Percentiles rank a stretch among this genome's conserved stretches.
Conservation (phyloP, 2,888 invertebrate species). For the Onthophagus sagittarius region DNA sequence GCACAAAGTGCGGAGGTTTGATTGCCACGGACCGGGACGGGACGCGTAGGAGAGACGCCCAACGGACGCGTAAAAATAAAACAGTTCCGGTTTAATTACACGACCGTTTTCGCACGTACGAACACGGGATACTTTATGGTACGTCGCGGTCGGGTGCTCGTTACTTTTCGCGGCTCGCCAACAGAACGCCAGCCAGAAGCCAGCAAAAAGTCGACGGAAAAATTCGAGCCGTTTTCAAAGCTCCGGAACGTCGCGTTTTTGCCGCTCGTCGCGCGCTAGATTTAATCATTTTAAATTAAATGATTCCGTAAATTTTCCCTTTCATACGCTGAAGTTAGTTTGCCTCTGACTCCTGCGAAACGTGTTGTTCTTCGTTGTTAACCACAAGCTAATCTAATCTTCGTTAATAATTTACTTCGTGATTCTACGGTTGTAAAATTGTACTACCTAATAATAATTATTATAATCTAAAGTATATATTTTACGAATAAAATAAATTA, state of each 20-base stretch:
- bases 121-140: conserved; percentile 17
- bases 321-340: background rate
- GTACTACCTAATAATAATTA: too few species aligned
- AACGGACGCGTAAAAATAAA: background rate
- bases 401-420: background rate
- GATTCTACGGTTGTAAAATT: too few species aligned
- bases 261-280: background rate
- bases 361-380: background rate
- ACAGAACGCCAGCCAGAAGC: background rate
- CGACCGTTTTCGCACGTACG: conserved; percentile 18
- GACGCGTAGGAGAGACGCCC: conserved; percentile 7
- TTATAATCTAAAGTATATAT: too few species aligned
- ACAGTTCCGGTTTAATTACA: conserved; percentile 18
- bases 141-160: conserved; percentile 4
- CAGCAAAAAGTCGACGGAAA: background rate
- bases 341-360: background rate
- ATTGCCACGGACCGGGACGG: background rate
- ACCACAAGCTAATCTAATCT: background rate
- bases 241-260: background rate
- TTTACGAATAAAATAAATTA: too few species aligned
- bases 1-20: background rate
- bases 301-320: background rate
- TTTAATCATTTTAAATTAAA: background rate
- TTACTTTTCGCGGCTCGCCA: conserved; percentile 1
- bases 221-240: background rate